phyloP scores from a whole-genome alignment of 2,888 invertebrate species.

The Parnassius smintheus region DNA sequence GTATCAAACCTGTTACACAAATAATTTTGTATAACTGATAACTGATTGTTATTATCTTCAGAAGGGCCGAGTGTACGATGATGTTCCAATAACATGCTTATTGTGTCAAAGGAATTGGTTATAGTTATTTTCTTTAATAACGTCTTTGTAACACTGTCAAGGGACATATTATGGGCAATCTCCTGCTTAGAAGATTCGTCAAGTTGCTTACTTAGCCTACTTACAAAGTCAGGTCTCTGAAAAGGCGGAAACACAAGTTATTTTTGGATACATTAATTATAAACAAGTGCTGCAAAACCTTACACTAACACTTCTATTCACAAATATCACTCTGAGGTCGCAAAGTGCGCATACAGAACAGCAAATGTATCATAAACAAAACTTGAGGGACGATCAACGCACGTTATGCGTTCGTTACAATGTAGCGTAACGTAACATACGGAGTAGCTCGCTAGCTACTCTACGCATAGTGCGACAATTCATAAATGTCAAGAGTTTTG shows the following conservation, averaged over 20 bases:
- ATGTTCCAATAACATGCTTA: constrained; percentile 45
- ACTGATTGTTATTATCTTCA: constrained; percentile 32
- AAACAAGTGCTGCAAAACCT: too few relatives aligned
- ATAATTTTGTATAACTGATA: constrained; percentile 49
- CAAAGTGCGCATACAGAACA: too few relatives aligned
- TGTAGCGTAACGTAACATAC: too few relatives aligned
- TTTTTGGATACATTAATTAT: too few relatives aligned
- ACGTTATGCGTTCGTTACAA: too few relatives aligned
- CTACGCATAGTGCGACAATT: too few relatives aligned
- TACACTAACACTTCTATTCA: too few relatives aligned
- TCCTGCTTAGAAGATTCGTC: constrained; percentile 43
- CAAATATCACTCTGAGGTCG: too few relatives aligned
- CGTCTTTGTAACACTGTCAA: constrained; percentile 38
- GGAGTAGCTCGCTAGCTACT: too few relatives aligned
- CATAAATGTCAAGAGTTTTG: too few relatives aligned
- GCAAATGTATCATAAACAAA: too few relatives aligned
- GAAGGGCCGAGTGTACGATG: constrained; percentile 31
- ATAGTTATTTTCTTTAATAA: constrained; percentile 44
- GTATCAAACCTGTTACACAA: constrained; percentile 49
- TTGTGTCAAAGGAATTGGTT: constrained; percentile 36
- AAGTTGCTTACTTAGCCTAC: constrained; percentile 45
- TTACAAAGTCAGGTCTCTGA: constrained; percentile 60
- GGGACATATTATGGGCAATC: constrained; percentile 48
- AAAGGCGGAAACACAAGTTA: constrained; percentile 31
- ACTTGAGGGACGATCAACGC: too few relatives aligned